Percentiles rank a stretch among this genome's conserved stretches.
Evolutionary conservation across 2,888 invertebrate genomes (phyloP).

Genomic region (Cyclophora punctaria): DNA sequence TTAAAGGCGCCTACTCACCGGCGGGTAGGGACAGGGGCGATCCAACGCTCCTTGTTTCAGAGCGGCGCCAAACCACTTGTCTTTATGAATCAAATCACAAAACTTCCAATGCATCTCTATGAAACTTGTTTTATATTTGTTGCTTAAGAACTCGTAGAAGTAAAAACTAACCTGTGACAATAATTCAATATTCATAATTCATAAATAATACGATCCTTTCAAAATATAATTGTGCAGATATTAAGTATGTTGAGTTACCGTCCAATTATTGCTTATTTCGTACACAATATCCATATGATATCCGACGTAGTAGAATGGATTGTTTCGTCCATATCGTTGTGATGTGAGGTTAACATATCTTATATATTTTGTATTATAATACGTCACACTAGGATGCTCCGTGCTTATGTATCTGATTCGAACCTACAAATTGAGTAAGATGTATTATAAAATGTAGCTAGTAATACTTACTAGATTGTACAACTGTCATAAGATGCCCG

Average conservation of each 20-base stretch:
- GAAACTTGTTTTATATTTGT: constrained; percentile 28
- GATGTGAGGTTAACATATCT: neutral
- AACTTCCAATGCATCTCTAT: constrained; percentile 27
- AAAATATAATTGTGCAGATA: neutral
- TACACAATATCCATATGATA: neutral
- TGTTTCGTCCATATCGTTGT: constrained; percentile 4
- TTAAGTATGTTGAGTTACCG: constrained; percentile 15
- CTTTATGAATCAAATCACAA: constrained; percentile 27
- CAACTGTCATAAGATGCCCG: no score
- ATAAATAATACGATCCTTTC: neutral
- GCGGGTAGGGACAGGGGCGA: constrained; percentile 18
- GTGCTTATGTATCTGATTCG: constrained; percentile 11
- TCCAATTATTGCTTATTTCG: constrained; percentile 5
- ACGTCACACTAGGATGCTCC: constrained; percentile 7
- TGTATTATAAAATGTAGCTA: no score
- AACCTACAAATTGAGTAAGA: constrained; percentile 6
- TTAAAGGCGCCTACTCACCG: constrained; percentile 14
- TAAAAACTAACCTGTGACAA: constrained; percentile 21
- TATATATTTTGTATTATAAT: constrained; percentile 1
- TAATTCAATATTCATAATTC: neutral
- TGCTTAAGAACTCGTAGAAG: constrained; percentile 28
- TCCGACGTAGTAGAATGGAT: constrained; percentile 10
- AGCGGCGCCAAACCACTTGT: constrained; percentile 24
- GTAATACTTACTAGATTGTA: no score
- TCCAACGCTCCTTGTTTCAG: constrained; percentile 12